Conservation (phyloP, 2,888 invertebrate species). For the Oscheius sp. region DNA sequence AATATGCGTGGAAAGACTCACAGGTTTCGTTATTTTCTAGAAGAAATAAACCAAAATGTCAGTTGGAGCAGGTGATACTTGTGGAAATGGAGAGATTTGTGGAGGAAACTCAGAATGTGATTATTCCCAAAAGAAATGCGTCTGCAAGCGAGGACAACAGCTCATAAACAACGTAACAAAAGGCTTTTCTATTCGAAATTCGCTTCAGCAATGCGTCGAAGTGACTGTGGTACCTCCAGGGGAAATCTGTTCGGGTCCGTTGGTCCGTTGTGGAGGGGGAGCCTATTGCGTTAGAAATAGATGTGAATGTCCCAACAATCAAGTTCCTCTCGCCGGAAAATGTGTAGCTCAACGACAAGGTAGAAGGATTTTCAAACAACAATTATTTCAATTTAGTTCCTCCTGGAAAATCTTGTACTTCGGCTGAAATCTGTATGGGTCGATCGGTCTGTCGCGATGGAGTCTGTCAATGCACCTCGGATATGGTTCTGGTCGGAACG, state of each 20-base stretch:
- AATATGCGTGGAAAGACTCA: constrained; percentile 44
- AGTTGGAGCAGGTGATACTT: constrained; percentile 52
- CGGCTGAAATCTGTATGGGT: constrained; percentile 51
- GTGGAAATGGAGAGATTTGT: constrained; percentile 61
- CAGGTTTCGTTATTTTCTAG: constrained; percentile 27
- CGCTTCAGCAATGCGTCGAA: constrained; percentile 36
- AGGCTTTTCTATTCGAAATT: too few species aligned
- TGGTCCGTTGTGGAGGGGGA: constrained; percentile 46
- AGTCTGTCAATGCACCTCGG: constrained; percentile 45
- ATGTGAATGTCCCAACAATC: constrained; percentile 48
- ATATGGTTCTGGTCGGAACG: constrained; percentile 31
- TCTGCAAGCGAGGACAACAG: constrained; percentile 45
- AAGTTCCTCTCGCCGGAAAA: constrained; percentile 43
- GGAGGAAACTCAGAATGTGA: constrained; percentile 61
- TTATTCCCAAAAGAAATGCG: constrained; percentile 43
- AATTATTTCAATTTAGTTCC: constrained; percentile 33
- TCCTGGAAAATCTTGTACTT: constrained; percentile 49
- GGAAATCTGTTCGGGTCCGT: constrained; percentile 39
- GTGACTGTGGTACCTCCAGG: constrained; percentile 38
- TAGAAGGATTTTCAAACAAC: background rate
- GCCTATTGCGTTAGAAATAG: constrained; percentile 48
- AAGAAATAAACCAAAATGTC: background rate
- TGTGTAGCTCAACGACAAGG: constrained; percentile 44
- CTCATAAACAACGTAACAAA: constrained; percentile 36
- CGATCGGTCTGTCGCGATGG: constrained; percentile 61